Percentiles rank a stretch among this genome's conserved stretches.
These are phyloP conservation scores for Aegithalos caudatus DNA, from an alignment of 2,113 vertebrate genomes.

Conservation along the genomic window DNA sequence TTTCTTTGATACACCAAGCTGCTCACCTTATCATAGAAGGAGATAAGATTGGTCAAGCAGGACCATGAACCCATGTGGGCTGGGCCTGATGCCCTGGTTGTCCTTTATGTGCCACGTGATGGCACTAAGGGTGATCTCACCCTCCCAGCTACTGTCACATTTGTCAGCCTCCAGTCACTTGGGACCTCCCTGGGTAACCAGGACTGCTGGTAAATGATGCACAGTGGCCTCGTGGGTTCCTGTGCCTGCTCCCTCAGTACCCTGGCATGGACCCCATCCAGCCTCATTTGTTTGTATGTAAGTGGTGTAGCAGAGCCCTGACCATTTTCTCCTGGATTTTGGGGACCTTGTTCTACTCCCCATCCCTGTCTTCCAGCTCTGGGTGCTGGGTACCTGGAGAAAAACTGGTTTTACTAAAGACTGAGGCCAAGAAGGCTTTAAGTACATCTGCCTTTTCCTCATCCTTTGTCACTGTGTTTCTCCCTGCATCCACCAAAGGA, in stretches of 20 bases:
- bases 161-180: background rate
- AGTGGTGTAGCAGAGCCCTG: background rate
- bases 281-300: too few species aligned
- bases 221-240: background rate
- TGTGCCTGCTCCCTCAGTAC: background rate
- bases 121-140: background rate
- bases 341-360: background rate
- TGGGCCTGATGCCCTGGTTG: too few species aligned
- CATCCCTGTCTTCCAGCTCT: background rate
- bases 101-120: fast-evolving
- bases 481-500: background rate
- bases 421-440: background rate
- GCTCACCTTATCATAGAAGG: background rate
- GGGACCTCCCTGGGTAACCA: background rate
- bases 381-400: background rate
- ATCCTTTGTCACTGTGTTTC: background rate
- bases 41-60: background rate
- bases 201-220: background rate
- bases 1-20: background rate
- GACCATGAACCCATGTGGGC: background rate
- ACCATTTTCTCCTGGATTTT: background rate
- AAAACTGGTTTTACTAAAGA: background rate
- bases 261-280: background rate
- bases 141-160: background rate
- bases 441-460: background rate